phyloP scores from a whole-genome alignment of 2,113 vertebrate genomes.

The Scatophagus argus region DNA sequence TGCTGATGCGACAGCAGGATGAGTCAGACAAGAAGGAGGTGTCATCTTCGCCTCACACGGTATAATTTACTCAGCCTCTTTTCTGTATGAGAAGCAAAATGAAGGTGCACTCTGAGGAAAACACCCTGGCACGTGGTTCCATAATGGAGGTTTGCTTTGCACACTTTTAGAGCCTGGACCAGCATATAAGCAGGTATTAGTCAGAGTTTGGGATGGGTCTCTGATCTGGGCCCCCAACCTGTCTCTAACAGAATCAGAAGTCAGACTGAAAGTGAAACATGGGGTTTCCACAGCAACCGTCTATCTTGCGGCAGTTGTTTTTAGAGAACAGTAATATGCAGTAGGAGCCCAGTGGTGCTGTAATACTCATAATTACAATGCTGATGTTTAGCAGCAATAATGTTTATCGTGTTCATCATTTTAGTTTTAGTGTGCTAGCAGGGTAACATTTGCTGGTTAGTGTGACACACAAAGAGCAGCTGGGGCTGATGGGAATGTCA shows the following conservation, averaged over 20 bases:
- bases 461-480: background rate
- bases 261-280: conserved; percentile 39
- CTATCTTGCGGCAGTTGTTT: conserved; percentile 1
- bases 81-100: conserved; percentile 45
- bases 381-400: background rate
- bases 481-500: background rate
- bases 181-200: conserved; percentile 53
- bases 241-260: conserved; percentile 52
- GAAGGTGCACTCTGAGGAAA: conserved; percentile 50
- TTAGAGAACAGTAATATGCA: background rate
- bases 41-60: conserved; percentile 27
- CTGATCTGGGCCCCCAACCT: conserved; percentile 22
- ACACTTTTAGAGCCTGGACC: conserved; percentile 3
- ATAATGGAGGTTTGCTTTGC: conserved; percentile 66
- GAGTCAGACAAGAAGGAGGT: conserved; percentile 22
- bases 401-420: background rate
- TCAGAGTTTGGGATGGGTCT: conserved; percentile 32
- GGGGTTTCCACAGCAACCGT: conserved; percentile 31
- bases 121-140: conserved; percentile 32
- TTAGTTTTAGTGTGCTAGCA: background rate
- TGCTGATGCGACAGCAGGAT: conserved; percentile 19
- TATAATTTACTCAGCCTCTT: conserved; percentile 57
- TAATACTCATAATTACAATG: background rate
- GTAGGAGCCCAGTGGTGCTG: background rate
- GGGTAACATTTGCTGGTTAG: background rate